These are phyloP conservation scores for Clostera curtula DNA, from an alignment of 2,888 invertebrate genomes.

Conservation along the genomic window DNA sequence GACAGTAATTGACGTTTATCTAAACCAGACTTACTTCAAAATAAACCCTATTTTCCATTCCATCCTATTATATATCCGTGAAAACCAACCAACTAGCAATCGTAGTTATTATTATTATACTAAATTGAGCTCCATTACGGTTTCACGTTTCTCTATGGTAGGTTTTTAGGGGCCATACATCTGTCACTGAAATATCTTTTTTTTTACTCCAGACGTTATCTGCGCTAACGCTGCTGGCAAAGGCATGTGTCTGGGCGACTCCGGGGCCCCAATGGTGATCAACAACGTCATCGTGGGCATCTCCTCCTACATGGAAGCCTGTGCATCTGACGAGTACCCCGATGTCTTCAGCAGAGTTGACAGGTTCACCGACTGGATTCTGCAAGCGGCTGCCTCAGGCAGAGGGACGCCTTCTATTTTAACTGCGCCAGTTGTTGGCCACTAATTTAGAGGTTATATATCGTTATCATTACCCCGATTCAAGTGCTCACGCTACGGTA, in stretches of 20 bases:
- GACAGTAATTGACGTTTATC: too few species aligned
- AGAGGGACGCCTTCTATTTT: slow-evolving; percentile 7
- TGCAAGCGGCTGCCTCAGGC: slow-evolving; percentile 26
- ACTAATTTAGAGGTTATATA: too few species aligned
- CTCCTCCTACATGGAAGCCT: slow-evolving; percentile 30
- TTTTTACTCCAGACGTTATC: slow-evolving; percentile 29
- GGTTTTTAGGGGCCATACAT: too few species aligned
- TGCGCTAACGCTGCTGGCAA: slow-evolving; percentile 31
- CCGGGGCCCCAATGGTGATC: slow-evolving; percentile 45
- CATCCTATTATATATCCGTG: too few species aligned
- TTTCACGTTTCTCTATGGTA: too few species aligned
- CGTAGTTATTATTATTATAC: too few species aligned
- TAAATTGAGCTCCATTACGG: too few species aligned
- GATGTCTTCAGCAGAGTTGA: slow-evolving; percentile 43
- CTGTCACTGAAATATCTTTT: not conserved
- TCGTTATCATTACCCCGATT: too few species aligned
- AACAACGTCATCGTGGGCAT: slow-evolving; percentile 29
- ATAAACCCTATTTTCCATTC: too few species aligned
- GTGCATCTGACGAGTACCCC: slow-evolving; percentile 26
- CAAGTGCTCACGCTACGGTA: too few species aligned
- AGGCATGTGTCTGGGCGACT: slow-evolving; percentile 44
- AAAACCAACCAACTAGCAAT: too few species aligned
- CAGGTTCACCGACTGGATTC: slow-evolving; percentile 40
- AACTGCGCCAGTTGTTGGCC: slow-evolving; percentile 1
- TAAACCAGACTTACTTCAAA: too few species aligned